Evolutionary conservation across 2,888 invertebrate genomes (phyloP), one percentile per base, ranked within the genome.

Genomic region (Lasioglossum vierecki): DNA sequence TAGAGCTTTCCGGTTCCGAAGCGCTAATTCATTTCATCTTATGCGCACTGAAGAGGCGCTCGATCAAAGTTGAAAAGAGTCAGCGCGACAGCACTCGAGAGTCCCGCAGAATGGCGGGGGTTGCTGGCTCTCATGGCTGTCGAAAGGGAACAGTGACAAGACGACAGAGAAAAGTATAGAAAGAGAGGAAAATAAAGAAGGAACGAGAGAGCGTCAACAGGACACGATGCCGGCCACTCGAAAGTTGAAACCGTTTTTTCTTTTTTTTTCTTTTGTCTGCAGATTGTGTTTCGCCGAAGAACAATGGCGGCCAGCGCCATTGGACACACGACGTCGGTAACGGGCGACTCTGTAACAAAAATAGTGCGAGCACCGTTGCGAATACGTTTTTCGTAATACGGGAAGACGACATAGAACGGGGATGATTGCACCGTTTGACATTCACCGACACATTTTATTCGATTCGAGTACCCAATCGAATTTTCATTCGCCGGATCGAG

Each of bases 51-150:
- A 91, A 94, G 94, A 90, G 94, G 93, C 93, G 94, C 94, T 95
- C 94, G 88, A 94, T 94, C 94, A 94, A 93, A 93, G 89, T 89
- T 91, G 92, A 91, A 91, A 94, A 93, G 93, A 93, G 92, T 92
- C 83, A 91, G 86, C 90, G 90, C 91, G 92, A 93, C 93, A 93
- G 92, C 91, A 91, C 92, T 92, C 87, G 88, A 93, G 87, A 90
- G 30, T 3, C 15, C 49, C 49, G 76, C 80, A 46, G 80, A 88
- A 88, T 79, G 82, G 84, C 82, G 86, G 79, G 82, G 86, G 86
- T 60, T 76, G 83, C 11, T n/a, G n/a, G 57, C 79, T 73, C 79
- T 76, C 46, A 49, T 77, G 73, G n/a, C 57, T 39, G 72, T 81
- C 75, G 81, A 72, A 35, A 76, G 79, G 78, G 82, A 75, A 74